Evolutionary conservation across 1,140 invertebrate species (phyloP), one percentile per base, ranked within the genome.

Genomic region (Dolichoris vasculosae): DNA sequence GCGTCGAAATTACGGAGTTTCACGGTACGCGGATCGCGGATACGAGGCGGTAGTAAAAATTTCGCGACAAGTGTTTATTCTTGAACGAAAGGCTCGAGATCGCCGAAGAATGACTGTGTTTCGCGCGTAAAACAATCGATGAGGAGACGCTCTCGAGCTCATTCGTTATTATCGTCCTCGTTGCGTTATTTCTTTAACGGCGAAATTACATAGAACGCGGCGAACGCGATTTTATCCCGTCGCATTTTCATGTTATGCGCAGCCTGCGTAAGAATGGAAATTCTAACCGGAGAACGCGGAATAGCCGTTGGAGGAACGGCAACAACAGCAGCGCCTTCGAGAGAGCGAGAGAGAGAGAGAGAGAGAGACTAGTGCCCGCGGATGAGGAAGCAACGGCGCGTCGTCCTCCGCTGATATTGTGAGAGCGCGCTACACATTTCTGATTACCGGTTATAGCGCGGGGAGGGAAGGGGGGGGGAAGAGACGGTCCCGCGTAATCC

Each of bases 361-460:
- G 30, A 32, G 20, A 26, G 20, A 20, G 51, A 20, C 51, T 9
- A 30, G 26, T 35, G 63, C 38, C n/a, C n/a, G 35, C 35, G 40
- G 23, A 51, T 32, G 43, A 38, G 38, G 20, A 75, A 75, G 40
- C 20, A 35, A 46, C 38, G 13, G 35, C 32, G 69, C 23, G 30
- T n/a, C 75, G 30, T 55, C 46, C 46, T 48, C 11, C 6, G 71
- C 40, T 77, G 46, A 55, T 51, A 77, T 35, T 55, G 43, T 35
- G 43, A 0, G 32, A 40, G 30, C 2, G 79, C 46, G 11, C 40
- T 77, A 63, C 75, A 67, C 63, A 83, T 77, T 77, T 83, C 82
- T 83, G 82, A 83, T 77, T 77, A 80, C 59, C 78, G 38, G 59
- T 78, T 78, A 46, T 73, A 71, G 7, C 46, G 43, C 35, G 43